Percentiles rank a stretch among this genome's conserved stretches.
Conservation (phyloP, 1,140 invertebrate genomes). For the Diabrotica virgifera region DNA sequence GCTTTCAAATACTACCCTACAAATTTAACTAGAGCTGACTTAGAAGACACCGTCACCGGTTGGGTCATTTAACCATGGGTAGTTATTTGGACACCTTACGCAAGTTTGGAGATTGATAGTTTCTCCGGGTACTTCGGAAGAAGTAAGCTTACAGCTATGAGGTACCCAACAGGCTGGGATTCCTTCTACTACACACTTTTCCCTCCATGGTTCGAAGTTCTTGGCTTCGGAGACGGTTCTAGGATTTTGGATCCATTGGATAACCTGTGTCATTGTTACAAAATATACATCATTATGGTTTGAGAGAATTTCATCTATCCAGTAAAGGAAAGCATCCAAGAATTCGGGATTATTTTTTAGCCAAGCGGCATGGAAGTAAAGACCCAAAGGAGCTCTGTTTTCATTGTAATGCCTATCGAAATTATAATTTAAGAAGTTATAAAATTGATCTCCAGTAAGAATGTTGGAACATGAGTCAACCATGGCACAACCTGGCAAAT, state of each 20-base stretch:
- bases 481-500: constrained; percentile 92
- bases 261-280: constrained; percentile 95
- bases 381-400: constrained; percentile 87
- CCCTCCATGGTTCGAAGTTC: constrained; percentile 91
- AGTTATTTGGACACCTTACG: constrained; percentile 88
- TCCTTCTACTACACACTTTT: constrained; percentile 83
- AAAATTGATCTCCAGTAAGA: constrained; percentile 89
- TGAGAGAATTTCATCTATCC: constrained; percentile 87
- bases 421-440: constrained; percentile 94
- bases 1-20: constrained; percentile 29
- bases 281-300: constrained; percentile 93
- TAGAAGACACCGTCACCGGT: constrained; percentile 78
- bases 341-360: constrained; percentile 93
- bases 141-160: constrained; percentile 85
- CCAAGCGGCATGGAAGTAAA: constrained; percentile 96
- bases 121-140: constrained; percentile 89
- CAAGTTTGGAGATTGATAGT: constrained; percentile 92
- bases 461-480: constrained; percentile 95
- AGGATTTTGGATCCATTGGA: constrained; percentile 95
- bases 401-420: constrained; percentile 93
- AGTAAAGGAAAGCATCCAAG: constrained; percentile 88
- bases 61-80: constrained; percentile 91
- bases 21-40: constrained; percentile 28
- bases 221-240: constrained; percentile 78
- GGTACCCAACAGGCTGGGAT: constrained; percentile 80